Base-by-base conservation (phyloP, 2,888 invertebrate species). In the Alviniconcha strummeri region DNA sequence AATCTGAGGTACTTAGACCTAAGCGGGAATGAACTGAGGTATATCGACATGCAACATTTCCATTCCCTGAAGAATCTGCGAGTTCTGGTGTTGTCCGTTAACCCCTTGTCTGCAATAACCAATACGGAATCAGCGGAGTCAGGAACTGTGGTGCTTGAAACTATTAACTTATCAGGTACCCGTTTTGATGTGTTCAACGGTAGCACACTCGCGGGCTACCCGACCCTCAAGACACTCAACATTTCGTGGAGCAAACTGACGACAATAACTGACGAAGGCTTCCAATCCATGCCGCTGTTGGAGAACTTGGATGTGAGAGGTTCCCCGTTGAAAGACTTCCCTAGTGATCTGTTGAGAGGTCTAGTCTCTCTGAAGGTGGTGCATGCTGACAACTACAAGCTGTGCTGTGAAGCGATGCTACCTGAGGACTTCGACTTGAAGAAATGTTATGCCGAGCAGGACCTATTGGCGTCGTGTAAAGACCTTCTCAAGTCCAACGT, bases 401-500 rank as follows among this genome's bases (percentile, higher is more conserved):
- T 83, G 72, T 83, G 83, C 54, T 83, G 83, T 69, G 5, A 64
- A n/a, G 57, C 52, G 5, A 36, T 79, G 64, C 36, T 83, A 4
- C 83, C 84, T 5, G 36, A 55, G 2, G 64, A 57, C 7, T 60
- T 83, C 72, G 67, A 60, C 54, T 17, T 11, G 6, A 19, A 19
- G 0, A 56, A 56, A 4, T 83, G 83, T 36, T 15, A 80, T 15
- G 74, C 80, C 55, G 74, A 80, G 11, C 5, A 15, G 15, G 80
- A 83, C 52, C 74, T 80, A 9, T 52, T 77, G 57, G 9, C 76
- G 17, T 77, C 76, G 0, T 77, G 76, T 57, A 57, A 77, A 19
- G 74, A 54, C 54, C 54, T 77, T 60, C 17, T 79, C 5, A 60
- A 67, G 19, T 79, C 36, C 15, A 52, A 13, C 15, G 19, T 19